Evolutionary conservation across 2,113 vertebrate species (phyloP).

Genomic region (Myotis yumanensis): DNA sequence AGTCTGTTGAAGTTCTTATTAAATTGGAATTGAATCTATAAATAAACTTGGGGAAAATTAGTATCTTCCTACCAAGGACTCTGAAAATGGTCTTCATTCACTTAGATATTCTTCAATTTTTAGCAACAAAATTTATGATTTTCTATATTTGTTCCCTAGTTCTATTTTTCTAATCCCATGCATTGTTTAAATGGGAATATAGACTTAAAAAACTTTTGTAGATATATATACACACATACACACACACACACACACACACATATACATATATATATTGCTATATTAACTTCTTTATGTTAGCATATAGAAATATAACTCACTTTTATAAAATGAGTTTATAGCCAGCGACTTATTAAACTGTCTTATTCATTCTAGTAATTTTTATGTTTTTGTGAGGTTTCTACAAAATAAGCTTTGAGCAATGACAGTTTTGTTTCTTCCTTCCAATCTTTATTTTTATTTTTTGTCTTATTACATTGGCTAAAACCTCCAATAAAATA

Average conservation of each 20-base stretch:
- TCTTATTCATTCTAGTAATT: background rate
- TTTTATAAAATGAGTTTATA: slow-evolving; percentile 6
- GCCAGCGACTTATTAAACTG: background rate
- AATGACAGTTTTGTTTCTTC: background rate
- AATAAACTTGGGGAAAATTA: slow-evolving; percentile 12
- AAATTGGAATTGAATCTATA: background rate
- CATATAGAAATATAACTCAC: background rate
- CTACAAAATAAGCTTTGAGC: background rate
- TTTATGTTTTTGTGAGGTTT: background rate
- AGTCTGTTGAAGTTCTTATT: background rate
- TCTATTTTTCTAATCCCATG: background rate
- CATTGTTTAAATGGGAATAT: background rate
- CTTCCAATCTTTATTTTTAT: background rate
- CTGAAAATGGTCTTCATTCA: background rate
- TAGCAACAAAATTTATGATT: background rate
- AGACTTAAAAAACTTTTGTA: background rate
- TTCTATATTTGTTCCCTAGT: background rate
- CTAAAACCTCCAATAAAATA: background rate
- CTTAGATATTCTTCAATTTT: background rate
- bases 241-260: too few species aligned
- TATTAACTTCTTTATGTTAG: background rate
- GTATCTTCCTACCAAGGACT: background rate
- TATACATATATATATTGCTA: background rate
- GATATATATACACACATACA: too few species aligned
- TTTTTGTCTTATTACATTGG: background rate